Evolutionary conservation across 1,140 invertebrate genomes (phyloP).

Genomic region (Euura lappo): DNA sequence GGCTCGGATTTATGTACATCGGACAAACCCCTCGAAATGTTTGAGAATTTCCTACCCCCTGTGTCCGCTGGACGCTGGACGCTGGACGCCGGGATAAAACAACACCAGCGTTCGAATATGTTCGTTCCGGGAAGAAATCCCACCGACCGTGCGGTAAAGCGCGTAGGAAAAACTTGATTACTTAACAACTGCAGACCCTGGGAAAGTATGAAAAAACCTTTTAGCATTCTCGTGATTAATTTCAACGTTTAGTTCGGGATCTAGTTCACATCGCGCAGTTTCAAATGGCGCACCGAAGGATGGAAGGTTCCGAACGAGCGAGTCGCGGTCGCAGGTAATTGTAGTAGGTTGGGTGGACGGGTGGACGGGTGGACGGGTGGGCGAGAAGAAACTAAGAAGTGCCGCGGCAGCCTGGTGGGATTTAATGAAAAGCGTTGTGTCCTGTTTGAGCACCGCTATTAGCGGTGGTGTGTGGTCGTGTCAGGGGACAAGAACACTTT

Average conservation of each 20-base stretch:
- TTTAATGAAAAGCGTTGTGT: constrained; percentile 5
- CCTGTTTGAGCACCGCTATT: neutral
- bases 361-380: neutral
- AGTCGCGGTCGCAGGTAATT: neutral
- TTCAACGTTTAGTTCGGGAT: too few relatives aligned
- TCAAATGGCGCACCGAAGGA: too few relatives aligned
- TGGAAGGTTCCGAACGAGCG: too few relatives aligned
- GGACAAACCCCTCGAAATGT: neutral
- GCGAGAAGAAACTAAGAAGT: neutral
- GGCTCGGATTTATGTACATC: neutral
- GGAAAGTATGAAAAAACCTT: too few relatives aligned
- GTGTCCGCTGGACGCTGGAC: neutral
- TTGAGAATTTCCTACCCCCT: neutral
- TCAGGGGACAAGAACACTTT: neutral
- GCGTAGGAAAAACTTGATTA: too few relatives aligned
- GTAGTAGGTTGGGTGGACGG: neutral
- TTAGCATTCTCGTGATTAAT: too few relatives aligned
- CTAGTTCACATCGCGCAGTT: too few relatives aligned
- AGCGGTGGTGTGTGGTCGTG: neutral
- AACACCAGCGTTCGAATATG: neutral
- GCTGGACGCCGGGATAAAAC: neutral
- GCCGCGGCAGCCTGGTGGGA: neutral
- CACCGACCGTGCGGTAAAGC: neutral
- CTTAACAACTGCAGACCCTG: too few relatives aligned
- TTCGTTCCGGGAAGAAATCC: neutral